A percentile compares a stretch with the other conserved stretches of the same genome.
Evolutionary conservation across 2,113 vertebrate genomes (phyloP).

Genomic region (Neodon shergylaensis): DNA sequence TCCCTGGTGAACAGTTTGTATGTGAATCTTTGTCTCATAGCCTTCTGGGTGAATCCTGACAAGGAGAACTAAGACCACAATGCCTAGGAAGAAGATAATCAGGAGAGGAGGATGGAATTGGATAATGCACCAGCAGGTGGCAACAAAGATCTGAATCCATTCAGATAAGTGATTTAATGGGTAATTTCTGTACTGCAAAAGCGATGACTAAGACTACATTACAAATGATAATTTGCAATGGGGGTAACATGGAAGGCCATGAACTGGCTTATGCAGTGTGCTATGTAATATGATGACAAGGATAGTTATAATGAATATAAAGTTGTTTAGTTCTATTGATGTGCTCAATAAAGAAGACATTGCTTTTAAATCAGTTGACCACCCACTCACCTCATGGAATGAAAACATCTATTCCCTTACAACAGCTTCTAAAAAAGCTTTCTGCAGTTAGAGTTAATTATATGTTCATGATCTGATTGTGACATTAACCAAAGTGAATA

Average conservation of each 20-base stretch:
- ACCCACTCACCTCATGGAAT: background rate
- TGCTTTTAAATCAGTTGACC: background rate
- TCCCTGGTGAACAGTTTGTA: background rate
- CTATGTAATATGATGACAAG: background rate
- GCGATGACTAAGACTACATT: background rate
- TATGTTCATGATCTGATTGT: background rate
- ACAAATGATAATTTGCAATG: background rate
- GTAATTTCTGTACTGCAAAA: background rate
- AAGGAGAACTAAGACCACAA: background rate
- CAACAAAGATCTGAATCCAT: slow-evolving; percentile 65
- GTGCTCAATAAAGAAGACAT: background rate
- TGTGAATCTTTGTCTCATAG: background rate
- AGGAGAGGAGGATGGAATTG: slow-evolving; percentile 17
- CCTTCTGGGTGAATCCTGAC: background rate
- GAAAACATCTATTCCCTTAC: background rate
- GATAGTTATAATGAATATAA: background rate
- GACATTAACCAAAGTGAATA: too few relatives aligned
- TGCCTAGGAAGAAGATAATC: background rate
- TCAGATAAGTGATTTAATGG: background rate
- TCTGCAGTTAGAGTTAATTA: background rate
- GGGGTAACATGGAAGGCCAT: background rate
- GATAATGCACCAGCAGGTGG: slow-evolving; percentile 54
- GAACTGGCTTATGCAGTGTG: background rate
- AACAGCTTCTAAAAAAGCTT: background rate
- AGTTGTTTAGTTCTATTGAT: background rate